phyloP scores from a whole-genome alignment of 2,797 vertebrate genomes.

The Mormyrops boulengeri region DNA sequence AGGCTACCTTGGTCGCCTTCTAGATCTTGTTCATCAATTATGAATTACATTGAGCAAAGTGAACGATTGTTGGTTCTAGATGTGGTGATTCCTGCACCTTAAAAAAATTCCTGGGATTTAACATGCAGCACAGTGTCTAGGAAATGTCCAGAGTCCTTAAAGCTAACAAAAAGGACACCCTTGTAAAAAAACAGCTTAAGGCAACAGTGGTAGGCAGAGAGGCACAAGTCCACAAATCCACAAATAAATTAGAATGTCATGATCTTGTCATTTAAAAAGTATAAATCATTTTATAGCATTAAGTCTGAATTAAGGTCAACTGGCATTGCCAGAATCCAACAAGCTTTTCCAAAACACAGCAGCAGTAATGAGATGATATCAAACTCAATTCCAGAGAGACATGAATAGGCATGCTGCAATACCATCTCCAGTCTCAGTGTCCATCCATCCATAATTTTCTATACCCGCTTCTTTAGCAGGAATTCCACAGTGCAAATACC shows the following conservation, averaged over 20 bases:
- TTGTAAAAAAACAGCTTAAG: neutral
- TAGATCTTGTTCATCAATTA: neutral
- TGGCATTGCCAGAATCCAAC: neutral
- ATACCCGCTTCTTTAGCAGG: neutral
- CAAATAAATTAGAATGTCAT: neutral
- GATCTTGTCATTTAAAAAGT: neutral
- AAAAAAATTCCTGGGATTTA: neutral
- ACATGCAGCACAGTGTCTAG: neutral
- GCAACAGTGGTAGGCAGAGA: neutral
- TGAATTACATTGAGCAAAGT: neutral
- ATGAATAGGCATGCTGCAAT: neutral
- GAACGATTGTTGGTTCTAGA: neutral
- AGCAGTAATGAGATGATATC: neutral
- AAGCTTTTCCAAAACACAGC: neutral
- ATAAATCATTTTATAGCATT: neutral
- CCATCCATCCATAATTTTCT: neutral
- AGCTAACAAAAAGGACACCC: neutral
- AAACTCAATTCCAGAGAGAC: neutral
- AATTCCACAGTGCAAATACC: neutral
- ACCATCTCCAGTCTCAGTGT: neutral
- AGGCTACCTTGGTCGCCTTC: neutral
- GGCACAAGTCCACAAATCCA: neutral
- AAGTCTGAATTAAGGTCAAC: neutral
- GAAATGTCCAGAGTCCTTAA: neutral
- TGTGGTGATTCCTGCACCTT: neutral